phyloP scores from a whole-genome alignment of 2,888 invertebrate genomes.

The Hydropsyche betteni region DNA sequence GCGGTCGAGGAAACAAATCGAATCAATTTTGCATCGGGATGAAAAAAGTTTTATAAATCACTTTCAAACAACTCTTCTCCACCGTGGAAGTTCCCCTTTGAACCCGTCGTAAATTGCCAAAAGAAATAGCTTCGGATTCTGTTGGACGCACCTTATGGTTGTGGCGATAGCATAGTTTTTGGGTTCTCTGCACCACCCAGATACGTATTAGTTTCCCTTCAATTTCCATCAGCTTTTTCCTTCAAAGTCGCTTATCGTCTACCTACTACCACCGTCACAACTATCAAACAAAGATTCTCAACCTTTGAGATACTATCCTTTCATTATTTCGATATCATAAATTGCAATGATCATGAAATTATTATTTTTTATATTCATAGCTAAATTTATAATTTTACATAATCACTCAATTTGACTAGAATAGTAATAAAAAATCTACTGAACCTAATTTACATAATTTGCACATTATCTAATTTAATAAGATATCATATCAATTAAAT shows the following conservation, averaged over 20 bases:
- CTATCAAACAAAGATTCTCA: too few species aligned
- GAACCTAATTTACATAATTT: too few species aligned
- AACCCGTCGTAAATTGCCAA: conserved; percentile 27
- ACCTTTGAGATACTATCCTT: too few species aligned
- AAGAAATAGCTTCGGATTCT: conserved; percentile 22
- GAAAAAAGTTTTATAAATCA: conserved; percentile 38
- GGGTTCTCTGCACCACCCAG: conserved; percentile 2
- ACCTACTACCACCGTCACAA: background rate
- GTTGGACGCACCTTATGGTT: conserved; percentile 28
- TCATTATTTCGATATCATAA: too few species aligned
- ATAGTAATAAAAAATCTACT: too few species aligned
- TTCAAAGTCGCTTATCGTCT: conserved; percentile 13
- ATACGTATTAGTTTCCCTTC: conserved; percentile 26
- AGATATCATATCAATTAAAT: too few species aligned
- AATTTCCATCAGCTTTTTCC: conserved; percentile 20
- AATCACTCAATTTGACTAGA: too few species aligned
- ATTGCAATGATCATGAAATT: too few species aligned
- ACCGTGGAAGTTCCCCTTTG: conserved; percentile 22
- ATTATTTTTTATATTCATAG: too few species aligned
- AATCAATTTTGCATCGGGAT: conserved; percentile 36
- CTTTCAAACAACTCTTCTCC: conserved; percentile 31
- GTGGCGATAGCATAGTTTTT: conserved; percentile 18
- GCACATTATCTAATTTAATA: too few species aligned
- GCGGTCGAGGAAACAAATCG: conserved; percentile 11
- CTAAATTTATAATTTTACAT: too few species aligned